Evolutionary conservation across 1,140 invertebrate genomes (phyloP).

Genomic region (Daktulosphaira vitifoliae): DNA sequence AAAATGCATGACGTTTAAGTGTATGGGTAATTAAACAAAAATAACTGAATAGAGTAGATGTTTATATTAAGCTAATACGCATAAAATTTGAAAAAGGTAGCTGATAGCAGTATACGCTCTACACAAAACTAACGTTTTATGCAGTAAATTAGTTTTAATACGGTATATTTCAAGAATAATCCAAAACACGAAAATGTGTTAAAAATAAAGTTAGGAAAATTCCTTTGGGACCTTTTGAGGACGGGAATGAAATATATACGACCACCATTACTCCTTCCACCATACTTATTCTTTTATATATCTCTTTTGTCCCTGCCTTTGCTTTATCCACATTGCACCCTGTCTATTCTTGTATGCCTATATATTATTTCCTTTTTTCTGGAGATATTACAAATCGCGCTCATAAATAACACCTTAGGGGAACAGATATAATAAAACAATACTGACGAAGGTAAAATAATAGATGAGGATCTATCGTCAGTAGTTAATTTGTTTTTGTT

Average conservation of each 20-base stretch:
- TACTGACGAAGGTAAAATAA: neutral
- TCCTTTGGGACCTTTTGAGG: constrained; percentile 8
- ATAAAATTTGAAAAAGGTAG: too few relatives aligned
- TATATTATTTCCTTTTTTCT: neutral
- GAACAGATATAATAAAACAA: too few relatives aligned
- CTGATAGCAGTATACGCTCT: too few relatives aligned
- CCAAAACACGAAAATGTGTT: constrained; percentile 28
- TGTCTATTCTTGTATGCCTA: neutral
- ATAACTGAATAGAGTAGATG: too few relatives aligned
- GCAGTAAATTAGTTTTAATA: too few relatives aligned
- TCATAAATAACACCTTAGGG: constrained; percentile 15
- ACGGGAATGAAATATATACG: constrained; percentile 8
- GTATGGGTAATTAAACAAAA: too few relatives aligned
- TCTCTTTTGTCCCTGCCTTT: neutral
- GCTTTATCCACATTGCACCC: too few relatives aligned
- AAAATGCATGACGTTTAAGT: too few relatives aligned
- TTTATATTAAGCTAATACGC: too few relatives aligned
- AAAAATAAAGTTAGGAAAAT: constrained; percentile 15
- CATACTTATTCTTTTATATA: neutral
- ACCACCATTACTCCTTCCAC: neutral
- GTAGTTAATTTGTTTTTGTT: constrained; percentile 22
- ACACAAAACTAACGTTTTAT: too few relatives aligned
- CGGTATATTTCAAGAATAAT: constrained; percentile 20
- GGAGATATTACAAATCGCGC: constrained; percentile 19
- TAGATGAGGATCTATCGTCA: neutral